Evolutionary conservation across 30 jellyfish, hydroid and myxozoan species (phyloP), one percentile per base, ranked within the genome.

Genomic region (Calvadosia cruxmelitensis): DNA sequence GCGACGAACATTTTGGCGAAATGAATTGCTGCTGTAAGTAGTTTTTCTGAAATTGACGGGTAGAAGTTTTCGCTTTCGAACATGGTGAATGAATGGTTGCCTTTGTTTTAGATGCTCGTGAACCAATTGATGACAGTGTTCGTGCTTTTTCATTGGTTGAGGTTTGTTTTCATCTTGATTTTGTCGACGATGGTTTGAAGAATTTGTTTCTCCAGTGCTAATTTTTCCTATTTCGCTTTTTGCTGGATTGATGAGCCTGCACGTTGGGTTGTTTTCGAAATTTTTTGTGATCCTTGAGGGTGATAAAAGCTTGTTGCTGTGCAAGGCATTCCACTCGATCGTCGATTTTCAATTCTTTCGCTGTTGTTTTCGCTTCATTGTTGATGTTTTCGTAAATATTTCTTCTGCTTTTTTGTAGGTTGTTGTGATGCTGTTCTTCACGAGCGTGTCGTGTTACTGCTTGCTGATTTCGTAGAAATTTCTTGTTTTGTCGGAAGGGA

Each of bases 111-210:
- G 5, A 53, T 20, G 31, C 25, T 53, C 12, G 26, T 53, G 28
- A 53, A 53, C 69, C 69, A 53, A 28, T 53, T 53, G 13, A 53
- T 53, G 13, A 53, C 28, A 12, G 27, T 13, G 31, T 20, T 53
- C 25, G 69, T 13, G 69, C 25, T 53, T 13, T 25, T 53, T 28
- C 69, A 53, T 53, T 53, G 69, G 69, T 53, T 53, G 12, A 53
- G 12, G 26, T 12, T 27, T 12, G 69, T 53, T 20, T 20, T 12
- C 12, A 5, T 53, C 31, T 28, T 53, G 13, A 53, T 20, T 3
- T 53, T 53, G 69, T 53, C 12, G 31, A 5, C 25, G 69, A 53
- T 53, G 13, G 10, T 20, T 12, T 53, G 27, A 13, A 53, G 69
- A 27, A 53, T 53, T 3, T 53, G 13, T 25, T 53, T n/a, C n/a